These are phyloP conservation scores for Leptodactylus fuscus DNA, from an alignment of 2,113 vertebrate species.

Conservation along the genomic window DNA sequence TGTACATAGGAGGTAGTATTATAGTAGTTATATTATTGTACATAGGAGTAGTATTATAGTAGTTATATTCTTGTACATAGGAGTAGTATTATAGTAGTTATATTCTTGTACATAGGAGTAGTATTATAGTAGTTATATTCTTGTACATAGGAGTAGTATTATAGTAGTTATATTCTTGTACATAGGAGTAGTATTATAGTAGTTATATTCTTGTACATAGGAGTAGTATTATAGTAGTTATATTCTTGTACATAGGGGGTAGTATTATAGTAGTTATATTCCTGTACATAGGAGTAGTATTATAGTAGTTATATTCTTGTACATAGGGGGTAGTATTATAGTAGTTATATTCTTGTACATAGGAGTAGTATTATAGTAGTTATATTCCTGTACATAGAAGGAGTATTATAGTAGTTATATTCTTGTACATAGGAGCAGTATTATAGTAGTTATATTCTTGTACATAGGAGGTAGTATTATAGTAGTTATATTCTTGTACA, in stretches of 20 bases:
- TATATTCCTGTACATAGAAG: too few relatives aligned
- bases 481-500: not conserved
- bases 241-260: too few relatives aligned
- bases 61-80: slow-evolving; percentile 2
- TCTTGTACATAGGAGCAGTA: slow-evolving; percentile 3
- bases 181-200: not conserved
- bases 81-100: not conserved
- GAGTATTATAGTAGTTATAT: slow-evolving; percentile 8
- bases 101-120: not conserved
- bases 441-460: not conserved
- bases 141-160: not conserved
- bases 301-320: too few relatives aligned
- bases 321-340: too few relatives aligned
- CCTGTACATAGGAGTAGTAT: too few relatives aligned
- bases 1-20: not conserved
- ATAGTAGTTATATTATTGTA: slow-evolving; percentile 15
- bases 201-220: not conserved
- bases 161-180: not conserved
- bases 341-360: slow-evolving; percentile 1
- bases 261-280: not conserved
- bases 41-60: not conserved
- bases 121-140: not conserved
- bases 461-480: not conserved
- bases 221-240: not conserved
- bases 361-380: too few relatives aligned